phyloP scores from a whole-genome alignment of 1,140 invertebrate genomes.

The Drosophila ogumai region DNA sequence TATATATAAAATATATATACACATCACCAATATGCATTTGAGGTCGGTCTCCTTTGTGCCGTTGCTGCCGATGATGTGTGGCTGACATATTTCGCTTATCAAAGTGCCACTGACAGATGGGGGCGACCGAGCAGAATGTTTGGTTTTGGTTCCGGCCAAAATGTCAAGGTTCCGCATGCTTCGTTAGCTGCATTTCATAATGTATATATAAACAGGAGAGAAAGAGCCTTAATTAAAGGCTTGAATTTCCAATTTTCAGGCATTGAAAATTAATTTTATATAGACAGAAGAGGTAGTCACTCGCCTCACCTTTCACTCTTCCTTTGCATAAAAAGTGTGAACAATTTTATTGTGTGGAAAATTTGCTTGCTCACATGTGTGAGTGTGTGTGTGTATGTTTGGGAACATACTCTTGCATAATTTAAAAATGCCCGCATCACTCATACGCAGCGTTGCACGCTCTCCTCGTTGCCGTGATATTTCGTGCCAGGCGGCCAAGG shows the following conservation, averaged over 20 bases:
- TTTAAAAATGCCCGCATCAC: conserved; percentile 61
- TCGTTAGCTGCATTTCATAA: conserved; percentile 53
- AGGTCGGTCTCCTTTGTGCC: conserved; percentile 26
- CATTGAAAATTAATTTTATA: conserved; percentile 34
- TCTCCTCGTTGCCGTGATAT: conserved; percentile 17
- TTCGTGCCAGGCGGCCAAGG: conserved; percentile 53
- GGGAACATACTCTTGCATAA: conserved; percentile 70
- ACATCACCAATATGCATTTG: conserved; percentile 35
- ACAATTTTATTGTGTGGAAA: conserved; percentile 78
- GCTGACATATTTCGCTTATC: conserved; percentile 51
- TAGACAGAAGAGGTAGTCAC: conserved; percentile 4
- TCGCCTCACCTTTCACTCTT: not conserved
- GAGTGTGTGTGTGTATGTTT: not conserved
- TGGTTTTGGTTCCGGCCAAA: conserved; percentile 23
- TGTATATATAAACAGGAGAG: conserved; percentile 3
- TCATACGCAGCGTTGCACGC: conserved; percentile 55
- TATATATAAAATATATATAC: not conserved
- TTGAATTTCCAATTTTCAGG: conserved; percentile 42
- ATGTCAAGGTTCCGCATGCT: conserved; percentile 47
- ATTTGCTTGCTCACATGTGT: conserved; percentile 54
- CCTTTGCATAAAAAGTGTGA: conserved; percentile 64
- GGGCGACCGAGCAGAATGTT: conserved; percentile 21
- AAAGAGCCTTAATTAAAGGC: conserved; percentile 32
- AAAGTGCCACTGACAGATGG: conserved; percentile 50
- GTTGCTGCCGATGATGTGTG: conserved; percentile 36